A percentile compares a stretch with the other conserved stretches of the same genome.
Evolutionary conservation across 1,140 invertebrate genomes (phyloP).

Genomic region (Zaprionus tsacasi): DNA sequence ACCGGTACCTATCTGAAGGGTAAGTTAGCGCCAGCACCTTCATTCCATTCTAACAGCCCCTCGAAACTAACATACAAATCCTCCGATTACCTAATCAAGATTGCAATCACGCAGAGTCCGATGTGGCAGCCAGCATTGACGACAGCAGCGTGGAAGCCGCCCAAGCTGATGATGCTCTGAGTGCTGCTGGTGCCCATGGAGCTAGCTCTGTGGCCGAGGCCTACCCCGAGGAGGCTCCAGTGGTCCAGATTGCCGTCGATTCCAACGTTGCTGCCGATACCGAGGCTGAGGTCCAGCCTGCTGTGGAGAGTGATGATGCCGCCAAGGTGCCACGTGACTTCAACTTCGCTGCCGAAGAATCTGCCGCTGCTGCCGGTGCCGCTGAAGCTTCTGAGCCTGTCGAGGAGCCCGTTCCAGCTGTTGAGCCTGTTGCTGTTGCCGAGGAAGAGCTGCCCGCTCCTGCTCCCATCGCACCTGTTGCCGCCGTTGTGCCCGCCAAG

Average conservation of each 20-base stretch:
- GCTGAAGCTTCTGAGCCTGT: constrained; percentile 38
- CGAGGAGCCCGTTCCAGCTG: constrained; percentile 46
- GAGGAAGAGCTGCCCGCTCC: constrained; percentile 72
- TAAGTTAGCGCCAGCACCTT: constrained; percentile 41
- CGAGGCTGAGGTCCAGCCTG: constrained; percentile 40
- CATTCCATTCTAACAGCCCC: constrained; percentile 36
- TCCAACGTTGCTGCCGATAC: constrained; percentile 40
- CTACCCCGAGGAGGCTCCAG: constrained; percentile 71
- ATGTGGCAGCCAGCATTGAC: constrained; percentile 43
- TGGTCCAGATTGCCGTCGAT: constrained; percentile 62
- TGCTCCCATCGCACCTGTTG: constrained; percentile 66
- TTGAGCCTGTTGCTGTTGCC: constrained; percentile 38
- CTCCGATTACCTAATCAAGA: constrained; percentile 64
- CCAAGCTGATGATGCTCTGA: constrained; percentile 64
- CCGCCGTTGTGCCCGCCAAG: constrained; percentile 64
- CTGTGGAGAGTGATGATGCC: constrained; percentile 59
- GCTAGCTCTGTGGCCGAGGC: constrained; percentile 79
- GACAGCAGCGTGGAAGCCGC: constrained; percentile 54
- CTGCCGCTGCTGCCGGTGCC: constrained; percentile 30
- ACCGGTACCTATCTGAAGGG: constrained; percentile 81
- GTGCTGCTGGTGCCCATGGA: constrained; percentile 67
- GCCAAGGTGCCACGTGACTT: constrained; percentile 79
- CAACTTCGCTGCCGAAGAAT: constrained; percentile 61
- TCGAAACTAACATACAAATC: constrained; percentile 22
- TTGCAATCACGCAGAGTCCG: constrained; percentile 82